Evolutionary conservation across 2,113 vertebrate species (phyloP), one percentile per base, ranked within the genome.

Genomic region (Oceanites oceanicus): DNA sequence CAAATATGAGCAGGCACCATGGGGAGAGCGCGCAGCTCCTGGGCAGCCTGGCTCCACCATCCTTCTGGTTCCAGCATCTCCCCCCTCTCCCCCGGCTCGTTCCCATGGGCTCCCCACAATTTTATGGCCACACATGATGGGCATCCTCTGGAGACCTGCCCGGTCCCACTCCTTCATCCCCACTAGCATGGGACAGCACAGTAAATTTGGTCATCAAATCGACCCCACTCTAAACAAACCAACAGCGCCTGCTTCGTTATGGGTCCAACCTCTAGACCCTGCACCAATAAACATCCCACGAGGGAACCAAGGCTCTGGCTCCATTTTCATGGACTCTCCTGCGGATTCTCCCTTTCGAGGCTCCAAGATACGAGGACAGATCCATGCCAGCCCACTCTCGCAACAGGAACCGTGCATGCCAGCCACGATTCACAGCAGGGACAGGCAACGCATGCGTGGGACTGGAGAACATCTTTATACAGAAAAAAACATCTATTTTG

Each of bases 331-430:
- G 14, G 34, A 6, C 5, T 56, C 44, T 30, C 36, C 49, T 50
- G n/a, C 0, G 0, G 38, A 42, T 66, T 93, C 29, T 55, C 45
- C 42, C 19, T 49, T 73, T 42, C 1, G 9, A 84, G 22, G 27
- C 45, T 66, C n/a, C 30, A 68, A 29, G 58, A 47, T 44, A 36
- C 0, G 8, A 87, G 62, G 66, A 85, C 0, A 1, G 77, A 62
- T 34, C 62, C 40, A 27, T 0, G 0, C 30, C 62, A 63, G 10
- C 16, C 27, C 21, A 65, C 34, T 30, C 50, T 21, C 1, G 5
- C 30, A 52, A n/a, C 15, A 56, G 47, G 42, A 83, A 25, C 47
- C 0, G 0, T 10, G 11, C 7, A 7, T 38, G 59, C 32, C 20
- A 2, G 13, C 32, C 44, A 47, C 3, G 10, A 32, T 8, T 65